A percentile compares a stretch with the other conserved stretches of the same genome.
Conservation (phyloP, 1,140 invertebrate species). For the Bombus superbus region DNA sequence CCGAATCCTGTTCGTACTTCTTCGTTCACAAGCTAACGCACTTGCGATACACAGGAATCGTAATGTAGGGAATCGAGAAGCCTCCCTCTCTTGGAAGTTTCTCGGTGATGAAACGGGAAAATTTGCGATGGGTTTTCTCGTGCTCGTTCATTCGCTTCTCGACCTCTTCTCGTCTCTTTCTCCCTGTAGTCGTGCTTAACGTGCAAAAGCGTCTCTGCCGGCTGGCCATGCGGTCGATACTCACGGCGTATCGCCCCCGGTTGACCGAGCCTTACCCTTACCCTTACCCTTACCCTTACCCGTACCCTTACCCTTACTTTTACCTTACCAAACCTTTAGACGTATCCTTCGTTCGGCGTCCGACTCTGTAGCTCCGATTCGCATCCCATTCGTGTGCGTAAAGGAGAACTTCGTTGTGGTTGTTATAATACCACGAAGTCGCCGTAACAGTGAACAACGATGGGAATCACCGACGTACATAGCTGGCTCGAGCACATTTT, state of each 20-base stretch:
- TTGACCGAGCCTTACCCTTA: conserved; percentile 67
- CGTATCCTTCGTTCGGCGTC: conserved; percentile 1
- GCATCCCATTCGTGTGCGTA: neutral
- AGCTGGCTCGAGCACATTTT: conserved; percentile 27
- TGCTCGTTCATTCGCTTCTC: conserved; percentile 13
- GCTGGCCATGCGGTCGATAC: conserved; percentile 77
- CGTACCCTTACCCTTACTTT: conserved; percentile 35
- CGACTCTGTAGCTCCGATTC: neutral
- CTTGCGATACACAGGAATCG: neutral
- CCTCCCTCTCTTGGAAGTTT: neutral
- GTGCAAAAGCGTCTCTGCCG: conserved; percentile 70
- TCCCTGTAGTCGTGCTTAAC: conserved; percentile 55
- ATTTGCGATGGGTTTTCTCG: neutral
- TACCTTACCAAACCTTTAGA: conserved; percentile 54
- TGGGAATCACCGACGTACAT: conserved; percentile 8
- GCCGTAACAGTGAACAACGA: neutral
- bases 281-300: conserved; percentile 60
- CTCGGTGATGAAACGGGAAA: conserved; percentile 9
- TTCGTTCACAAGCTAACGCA: neutral
- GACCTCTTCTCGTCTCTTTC: neutral
- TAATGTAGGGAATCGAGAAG: neutral
- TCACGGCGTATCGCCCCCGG: conserved; percentile 68
- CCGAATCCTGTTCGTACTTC: neutral
- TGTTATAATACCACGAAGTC: neutral
- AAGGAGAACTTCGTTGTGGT: neutral